Conservation (phyloP, 2,888 invertebrate species). For the Sphaerophoria taeniata region DNA sequence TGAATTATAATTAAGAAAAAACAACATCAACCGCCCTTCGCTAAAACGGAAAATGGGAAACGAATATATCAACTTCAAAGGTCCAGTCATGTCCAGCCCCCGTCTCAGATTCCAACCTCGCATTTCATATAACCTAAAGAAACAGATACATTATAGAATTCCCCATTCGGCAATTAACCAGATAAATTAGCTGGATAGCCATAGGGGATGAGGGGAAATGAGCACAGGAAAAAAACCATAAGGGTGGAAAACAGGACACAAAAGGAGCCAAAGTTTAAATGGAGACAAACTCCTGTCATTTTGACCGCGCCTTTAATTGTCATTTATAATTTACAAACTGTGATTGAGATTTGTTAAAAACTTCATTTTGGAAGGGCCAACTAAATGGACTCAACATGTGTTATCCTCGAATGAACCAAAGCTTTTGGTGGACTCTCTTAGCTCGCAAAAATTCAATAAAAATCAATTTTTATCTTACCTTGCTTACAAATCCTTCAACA, state of each 20-base stretch:
- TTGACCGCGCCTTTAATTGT: background rate
- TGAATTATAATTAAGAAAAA: constrained; percentile 81
- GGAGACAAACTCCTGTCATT: background rate
- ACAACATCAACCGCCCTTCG: constrained; percentile 72
- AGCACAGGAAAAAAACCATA: background rate
- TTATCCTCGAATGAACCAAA: no score
- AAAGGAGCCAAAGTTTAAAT: background rate
- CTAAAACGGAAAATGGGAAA: constrained; percentile 44
- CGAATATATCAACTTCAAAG: constrained; percentile 36
- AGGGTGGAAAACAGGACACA: constrained; percentile 44
- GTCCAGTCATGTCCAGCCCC: background rate
- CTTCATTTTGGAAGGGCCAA: background rate
- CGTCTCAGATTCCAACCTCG: no score
- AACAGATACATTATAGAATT: constrained; percentile 79
- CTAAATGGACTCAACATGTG: no score
- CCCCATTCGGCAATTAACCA: constrained; percentile 83
- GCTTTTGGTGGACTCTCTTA: no score
- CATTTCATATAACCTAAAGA: background rate
- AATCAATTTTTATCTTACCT: background rate
- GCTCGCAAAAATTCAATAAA: background rate
- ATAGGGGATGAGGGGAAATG: constrained; percentile 26
- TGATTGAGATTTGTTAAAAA: background rate
- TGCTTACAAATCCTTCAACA: background rate
- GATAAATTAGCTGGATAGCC: constrained; percentile 81
- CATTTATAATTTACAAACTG: background rate